These are phyloP conservation scores for Habropoda laboriosa DNA, from an alignment of 1,140 invertebrate species.

Conservation along the genomic window DNA sequence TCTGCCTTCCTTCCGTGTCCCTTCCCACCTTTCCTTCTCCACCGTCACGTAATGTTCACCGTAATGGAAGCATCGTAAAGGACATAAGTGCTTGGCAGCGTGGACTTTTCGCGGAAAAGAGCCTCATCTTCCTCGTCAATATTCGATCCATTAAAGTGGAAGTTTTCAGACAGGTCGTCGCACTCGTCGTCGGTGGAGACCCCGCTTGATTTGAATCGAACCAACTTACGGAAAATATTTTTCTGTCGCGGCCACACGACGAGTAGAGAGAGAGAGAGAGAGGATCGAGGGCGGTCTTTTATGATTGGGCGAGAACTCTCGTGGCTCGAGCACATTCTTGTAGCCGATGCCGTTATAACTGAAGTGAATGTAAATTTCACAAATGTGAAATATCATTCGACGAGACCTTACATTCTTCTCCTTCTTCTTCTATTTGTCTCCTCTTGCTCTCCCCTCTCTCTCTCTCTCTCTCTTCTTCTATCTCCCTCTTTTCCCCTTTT, in stretches of 20 bases:
- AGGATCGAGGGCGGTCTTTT: not conserved
- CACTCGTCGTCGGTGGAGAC: not conserved
- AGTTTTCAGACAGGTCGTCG: slow-evolving; percentile 34
- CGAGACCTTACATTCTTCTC: slow-evolving; percentile 4
- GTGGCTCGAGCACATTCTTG: not conserved
- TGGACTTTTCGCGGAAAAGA: slow-evolving; percentile 46
- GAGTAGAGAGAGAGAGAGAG: too few relatives aligned
- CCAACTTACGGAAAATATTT: slow-evolving; percentile 33
- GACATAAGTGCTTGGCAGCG: slow-evolving; percentile 52
- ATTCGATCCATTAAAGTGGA: slow-evolving; percentile 58
- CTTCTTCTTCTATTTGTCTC: not conserved
- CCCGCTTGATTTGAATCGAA: slow-evolving; percentile 26
- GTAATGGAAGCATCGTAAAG: slow-evolving; percentile 66
- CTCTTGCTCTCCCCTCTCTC: not conserved
- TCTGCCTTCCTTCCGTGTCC: slow-evolving; percentile 18
- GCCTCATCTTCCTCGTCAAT: slow-evolving; percentile 36
- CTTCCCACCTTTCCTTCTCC: slow-evolving; percentile 19
- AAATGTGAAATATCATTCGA: not conserved
- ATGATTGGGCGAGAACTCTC: too few relatives aligned
- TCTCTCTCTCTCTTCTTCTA: not conserved
- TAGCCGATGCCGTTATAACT: not conserved
- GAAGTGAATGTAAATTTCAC: not conserved
- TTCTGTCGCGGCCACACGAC: not conserved
- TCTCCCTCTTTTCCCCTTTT: not conserved
- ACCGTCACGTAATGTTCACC: slow-evolving; percentile 63